Base-by-base conservation (phyloP, 2,888 invertebrate species). In the Drosophila pullipes region DNA sequence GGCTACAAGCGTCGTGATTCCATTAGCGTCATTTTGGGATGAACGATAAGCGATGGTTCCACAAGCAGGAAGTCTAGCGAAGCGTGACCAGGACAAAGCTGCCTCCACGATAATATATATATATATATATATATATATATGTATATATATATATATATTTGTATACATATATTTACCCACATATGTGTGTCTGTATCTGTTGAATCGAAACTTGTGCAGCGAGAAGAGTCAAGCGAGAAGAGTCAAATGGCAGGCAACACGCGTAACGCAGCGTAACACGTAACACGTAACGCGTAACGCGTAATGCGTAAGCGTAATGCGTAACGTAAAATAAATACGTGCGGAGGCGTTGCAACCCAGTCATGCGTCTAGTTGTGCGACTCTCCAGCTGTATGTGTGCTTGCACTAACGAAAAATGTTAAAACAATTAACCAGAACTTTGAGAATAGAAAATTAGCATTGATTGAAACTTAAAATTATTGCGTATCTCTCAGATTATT, bases 211-310 rank as follows among this genome's bases (percentile, higher is more conserved):
- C 50, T 66, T 62, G 47, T 55, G 35, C 9, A 35, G 55, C 6
- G 25, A 28, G 18, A 11, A 60, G 65, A 76, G 69, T 69, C 69
- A 78, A 78, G 55, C 6, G 25, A 28, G 18, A 11, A 60, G 65
- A 76, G 69, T 69, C 69, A 78, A 78, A 69, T 69, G 80, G 69
- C 69, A 70, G 76, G 70, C 70, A 74, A 62, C 70, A 66, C 64
- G 70, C 70, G 74, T 73, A 72, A 62, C 52, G 39, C 60, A 60
- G 52, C 44, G 55, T 53, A 39, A 59, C 65, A 58, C 69, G 70
- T 73, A 65, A 66, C 47, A 35, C 39, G 55, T 49, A 39, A 65
- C 25, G 39, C 60, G 55, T n/a, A 37, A 37, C 10, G 25, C 25
- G 54, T 66, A 69, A 68, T 44, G 41, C 60, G 55, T 13, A 37